Base-by-base conservation (phyloP, 2,113 vertebrate species). In the Sceloporus tristichus region DNA sequence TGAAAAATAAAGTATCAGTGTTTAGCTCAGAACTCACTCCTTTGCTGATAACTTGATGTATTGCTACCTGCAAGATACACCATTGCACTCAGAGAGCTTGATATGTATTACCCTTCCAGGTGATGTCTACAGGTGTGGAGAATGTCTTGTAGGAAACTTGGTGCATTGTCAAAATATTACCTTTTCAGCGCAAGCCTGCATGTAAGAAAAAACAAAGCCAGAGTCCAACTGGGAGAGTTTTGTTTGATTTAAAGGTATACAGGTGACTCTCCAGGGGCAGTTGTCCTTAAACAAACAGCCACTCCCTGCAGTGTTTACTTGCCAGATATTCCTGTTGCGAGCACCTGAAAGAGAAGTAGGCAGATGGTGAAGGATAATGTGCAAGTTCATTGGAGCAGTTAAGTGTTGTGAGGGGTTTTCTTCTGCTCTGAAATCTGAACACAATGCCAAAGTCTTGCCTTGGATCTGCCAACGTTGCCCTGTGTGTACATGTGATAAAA, bases 231-330 rank as follows among this genome's bases (percentile, higher is more conserved):
- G 59, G n/a, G 81, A 70, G 81, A 29, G 81, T 84, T n/a, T 68
- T 42, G 62, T 78, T 84, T 84, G 81, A 9, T 23, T 38, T 54
- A 23, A 42, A 54, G 80, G n/a, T 25, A 34, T 48, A 54, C n/a
- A 7, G 73, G 5, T 16, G 59, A 3, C 74, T 83, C 89, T 27
- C 38, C 1, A n/a, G 70, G 42, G 9, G 38, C 1, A 9, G 54
- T 56, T 75, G 77, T 75, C 1, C 85, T 83, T 79, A 34, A 86
- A 65, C 79, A 90, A 90, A 86, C 27, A 83, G 73, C 79, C 75
- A 9, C 65, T 53, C 85, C 78, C 66, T 16, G 34, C 62, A 7
- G 19, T 77, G 84, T 82, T 86, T 86, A 73, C 79, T 65, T 71
- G 34, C 71, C 79, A 76, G 70, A 38, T 73, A 88, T 88, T 88